Evolutionary conservation across 2,888 invertebrate species (phyloP), one percentile per base, ranked within the genome.

Genomic region (Rhodophaea formosa): DNA sequence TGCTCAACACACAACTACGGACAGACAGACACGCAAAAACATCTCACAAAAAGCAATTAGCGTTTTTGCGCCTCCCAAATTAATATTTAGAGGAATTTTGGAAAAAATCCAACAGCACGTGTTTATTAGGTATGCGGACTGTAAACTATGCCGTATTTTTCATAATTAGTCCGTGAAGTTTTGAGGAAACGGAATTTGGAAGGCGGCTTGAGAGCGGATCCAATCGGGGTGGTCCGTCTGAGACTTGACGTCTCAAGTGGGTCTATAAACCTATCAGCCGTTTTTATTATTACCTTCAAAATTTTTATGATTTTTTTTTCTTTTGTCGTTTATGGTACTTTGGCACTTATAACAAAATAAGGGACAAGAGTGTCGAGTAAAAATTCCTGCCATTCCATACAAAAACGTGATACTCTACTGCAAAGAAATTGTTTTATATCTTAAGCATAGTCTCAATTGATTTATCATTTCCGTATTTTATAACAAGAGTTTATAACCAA

Each of bases 31-130:
- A 74, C 79, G 84, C 82, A 89, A 90, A 90, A 90, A 90, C 64
- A 65, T 66, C 70, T 70, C 77, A 86, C 84, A 89, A 90, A 91
- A 90, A 89, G 86, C 86, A 90, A 90, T 90, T 90, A 88, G 86
- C 61, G 72, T 77, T 84, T 90, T 90, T 89, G 86, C 57, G 55
- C 80, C 75, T 76, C 77, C 75, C 74, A 82, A 87, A 87, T 87
- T 87, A 86, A 90, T 87, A 85, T 89, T 88, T 83, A 78, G 74
- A 80, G 77, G 88, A 90, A 88, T 90, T 69, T 61, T 42, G 46
- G 53, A 57, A 85, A 84, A 80, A 78, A 71, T 65, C 62, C 61
- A 62, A 60, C 71, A 82, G 89, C 90, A 90, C 90, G 90, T 90
- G 90, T 89, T 91, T 84, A 85, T 69, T 62, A 74, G 79, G 75